Conservation (phyloP, 2,888 invertebrate genomes). For the Eurytoma californica region DNA sequence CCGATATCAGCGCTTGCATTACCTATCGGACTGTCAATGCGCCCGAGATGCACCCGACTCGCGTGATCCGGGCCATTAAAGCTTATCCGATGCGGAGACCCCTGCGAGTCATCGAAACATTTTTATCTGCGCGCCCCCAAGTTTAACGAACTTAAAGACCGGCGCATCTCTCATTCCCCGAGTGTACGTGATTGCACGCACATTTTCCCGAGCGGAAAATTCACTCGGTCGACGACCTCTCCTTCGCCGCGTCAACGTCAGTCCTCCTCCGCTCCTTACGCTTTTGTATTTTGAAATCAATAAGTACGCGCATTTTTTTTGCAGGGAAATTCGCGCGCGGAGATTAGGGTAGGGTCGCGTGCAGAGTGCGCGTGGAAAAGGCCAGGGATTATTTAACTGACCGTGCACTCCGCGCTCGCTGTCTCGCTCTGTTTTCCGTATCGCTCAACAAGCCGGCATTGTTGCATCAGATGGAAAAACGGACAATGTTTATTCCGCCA, state of each 20-base stretch:
- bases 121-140: no score
- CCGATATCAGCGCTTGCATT: no score
- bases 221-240: conserved; percentile 17
- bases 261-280: conserved; percentile 7
- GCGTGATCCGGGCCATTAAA: no score
- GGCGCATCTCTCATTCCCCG: not conserved
- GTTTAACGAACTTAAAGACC: no score
- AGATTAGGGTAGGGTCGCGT: no score
- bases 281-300: conserved; percentile 22
- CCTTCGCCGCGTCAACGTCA: conserved; percentile 10
- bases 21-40: no score
- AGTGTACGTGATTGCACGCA: not conserved
- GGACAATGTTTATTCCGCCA: conserved; percentile 15
- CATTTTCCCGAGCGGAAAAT: not conserved
- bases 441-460: conserved; percentile 47
- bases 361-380: conserved; percentile 33
- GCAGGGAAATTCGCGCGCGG: not conserved
- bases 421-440: conserved; percentile 14
- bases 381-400: conserved; percentile 16
- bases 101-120: no score
- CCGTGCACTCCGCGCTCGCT: not conserved
- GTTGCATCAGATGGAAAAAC: conserved; percentile 52
- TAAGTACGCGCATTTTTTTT: not conserved
- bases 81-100: no score
- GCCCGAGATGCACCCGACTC: no score